Conservation (phyloP, 2,888 invertebrate genomes). For the Philopedon plagiatum region DNA sequence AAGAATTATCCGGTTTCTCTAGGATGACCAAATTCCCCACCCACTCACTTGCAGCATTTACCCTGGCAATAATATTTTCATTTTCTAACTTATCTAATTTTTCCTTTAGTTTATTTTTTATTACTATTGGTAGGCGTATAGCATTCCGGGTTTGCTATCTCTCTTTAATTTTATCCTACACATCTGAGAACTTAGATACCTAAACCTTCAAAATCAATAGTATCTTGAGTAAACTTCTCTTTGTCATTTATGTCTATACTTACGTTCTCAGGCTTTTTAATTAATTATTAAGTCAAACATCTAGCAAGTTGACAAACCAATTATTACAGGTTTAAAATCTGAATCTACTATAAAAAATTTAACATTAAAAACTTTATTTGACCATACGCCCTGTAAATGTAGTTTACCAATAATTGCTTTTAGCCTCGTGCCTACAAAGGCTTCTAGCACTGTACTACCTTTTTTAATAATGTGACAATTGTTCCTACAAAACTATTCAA, state of each 20-base stretch:
- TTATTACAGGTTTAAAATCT: too few species aligned
- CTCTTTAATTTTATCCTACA: constrained; percentile 19
- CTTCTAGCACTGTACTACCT: too few species aligned
- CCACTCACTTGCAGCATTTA: constrained; percentile 29
- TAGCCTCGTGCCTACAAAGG: too few species aligned
- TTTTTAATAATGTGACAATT: too few species aligned
- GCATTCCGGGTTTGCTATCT: background rate
- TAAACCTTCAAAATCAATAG: constrained; percentile 8
- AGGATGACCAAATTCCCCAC: constrained; percentile 32
- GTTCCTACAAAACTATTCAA: too few species aligned
- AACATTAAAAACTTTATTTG: too few species aligned
- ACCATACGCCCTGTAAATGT: too few species aligned
- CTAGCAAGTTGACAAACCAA: too few species aligned
- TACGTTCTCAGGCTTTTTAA: too few species aligned
- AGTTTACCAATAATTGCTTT: too few species aligned
- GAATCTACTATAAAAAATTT: too few species aligned
- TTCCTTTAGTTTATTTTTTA: constrained; percentile 11
- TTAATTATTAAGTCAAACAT: too few species aligned
- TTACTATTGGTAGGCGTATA: constrained; percentile 10
- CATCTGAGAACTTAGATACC: constrained; percentile 2
- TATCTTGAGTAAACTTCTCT: background rate
- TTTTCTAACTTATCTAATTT: constrained; percentile 28
- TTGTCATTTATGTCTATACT: background rate
- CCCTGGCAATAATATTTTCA: constrained; percentile 27
- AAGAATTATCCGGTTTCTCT: constrained; percentile 21